These are phyloP conservation scores for Nannospalax galili DNA, from an alignment of 2,113 vertebrate species.

Conservation along the genomic window DNA sequence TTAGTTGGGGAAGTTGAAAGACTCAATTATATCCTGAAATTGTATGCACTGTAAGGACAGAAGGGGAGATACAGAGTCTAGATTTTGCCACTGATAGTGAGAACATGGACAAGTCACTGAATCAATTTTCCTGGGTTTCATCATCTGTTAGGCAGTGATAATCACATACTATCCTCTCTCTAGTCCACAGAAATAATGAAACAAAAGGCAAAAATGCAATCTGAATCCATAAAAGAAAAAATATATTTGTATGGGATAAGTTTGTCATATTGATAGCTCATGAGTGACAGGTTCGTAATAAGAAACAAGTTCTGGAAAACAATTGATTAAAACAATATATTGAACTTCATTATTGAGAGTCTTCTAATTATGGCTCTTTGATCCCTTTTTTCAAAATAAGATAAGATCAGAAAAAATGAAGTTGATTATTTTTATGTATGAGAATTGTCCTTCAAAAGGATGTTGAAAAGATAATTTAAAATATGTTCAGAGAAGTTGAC, in stretches of 20 bases:
- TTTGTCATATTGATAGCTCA: not conserved
- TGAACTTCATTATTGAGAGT: constrained; percentile 27
- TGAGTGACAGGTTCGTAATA: constrained; percentile 27
- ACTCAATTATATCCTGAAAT: not conserved
- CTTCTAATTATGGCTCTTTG: not conserved
- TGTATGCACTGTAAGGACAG: not conserved
- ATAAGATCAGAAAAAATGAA: not conserved
- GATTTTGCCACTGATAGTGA: not conserved
- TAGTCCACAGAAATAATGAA: not conserved
- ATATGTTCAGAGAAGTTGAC: not conserved
- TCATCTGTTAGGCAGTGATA: not conserved
- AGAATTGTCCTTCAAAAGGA: not conserved
- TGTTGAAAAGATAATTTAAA: not conserved
- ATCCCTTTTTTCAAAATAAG: not conserved
- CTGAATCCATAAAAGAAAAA: constrained; percentile 15
- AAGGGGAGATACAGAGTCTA: not conserved
- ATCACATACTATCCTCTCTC: not conserved
- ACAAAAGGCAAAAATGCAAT: not conserved
- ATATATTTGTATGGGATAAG: not conserved
- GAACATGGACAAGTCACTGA: not conserved
- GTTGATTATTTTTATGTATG: not conserved
- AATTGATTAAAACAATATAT: not conserved
- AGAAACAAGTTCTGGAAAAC: constrained; percentile 20
- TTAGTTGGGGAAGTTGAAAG: not conserved
- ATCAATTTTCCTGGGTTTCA: not conserved